Conservation (phyloP, 2,113 vertebrate species). For the Cervus canadensis region DNA sequence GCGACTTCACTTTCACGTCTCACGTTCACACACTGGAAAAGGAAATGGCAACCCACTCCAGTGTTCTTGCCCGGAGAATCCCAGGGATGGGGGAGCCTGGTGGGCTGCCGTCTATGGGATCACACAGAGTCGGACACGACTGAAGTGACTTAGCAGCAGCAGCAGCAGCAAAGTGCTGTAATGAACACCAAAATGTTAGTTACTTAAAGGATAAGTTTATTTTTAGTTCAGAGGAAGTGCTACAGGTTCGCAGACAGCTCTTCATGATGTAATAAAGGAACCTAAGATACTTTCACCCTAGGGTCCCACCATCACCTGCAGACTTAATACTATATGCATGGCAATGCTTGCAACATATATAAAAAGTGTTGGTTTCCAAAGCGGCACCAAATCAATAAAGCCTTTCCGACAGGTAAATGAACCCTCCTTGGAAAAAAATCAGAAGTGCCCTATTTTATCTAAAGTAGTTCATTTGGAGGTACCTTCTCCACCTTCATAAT, state of each 20-base stretch:
- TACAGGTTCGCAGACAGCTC: not conserved
- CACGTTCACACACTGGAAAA: no score
- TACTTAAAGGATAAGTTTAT: not conserved
- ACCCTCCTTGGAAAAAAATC: not conserved
- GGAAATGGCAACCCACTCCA: no score
- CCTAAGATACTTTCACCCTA: not conserved
- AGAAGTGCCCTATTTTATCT: not conserved
- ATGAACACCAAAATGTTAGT: not conserved
- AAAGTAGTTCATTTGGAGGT: not conserved
- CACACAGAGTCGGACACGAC: no score
- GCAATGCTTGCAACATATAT: not conserved
- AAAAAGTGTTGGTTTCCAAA: not conserved
- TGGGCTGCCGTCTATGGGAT: no score
- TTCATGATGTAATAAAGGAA: not conserved
- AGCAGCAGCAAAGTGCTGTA: not conserved
- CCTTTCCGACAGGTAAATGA: not conserved
- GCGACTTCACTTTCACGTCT: not conserved
- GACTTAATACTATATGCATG: not conserved
- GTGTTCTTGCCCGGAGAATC: no score
- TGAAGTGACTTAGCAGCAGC: no score
- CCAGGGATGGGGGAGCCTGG: no score
- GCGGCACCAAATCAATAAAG: not conserved
- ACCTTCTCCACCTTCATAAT: not conserved
- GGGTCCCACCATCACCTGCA: not conserved
- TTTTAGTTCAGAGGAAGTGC: not conserved